Percentiles rank a stretch among this genome's conserved stretches.
Conservation (phyloP, 2,113 vertebrate genomes). For the Pardalotus punctatus region DNA sequence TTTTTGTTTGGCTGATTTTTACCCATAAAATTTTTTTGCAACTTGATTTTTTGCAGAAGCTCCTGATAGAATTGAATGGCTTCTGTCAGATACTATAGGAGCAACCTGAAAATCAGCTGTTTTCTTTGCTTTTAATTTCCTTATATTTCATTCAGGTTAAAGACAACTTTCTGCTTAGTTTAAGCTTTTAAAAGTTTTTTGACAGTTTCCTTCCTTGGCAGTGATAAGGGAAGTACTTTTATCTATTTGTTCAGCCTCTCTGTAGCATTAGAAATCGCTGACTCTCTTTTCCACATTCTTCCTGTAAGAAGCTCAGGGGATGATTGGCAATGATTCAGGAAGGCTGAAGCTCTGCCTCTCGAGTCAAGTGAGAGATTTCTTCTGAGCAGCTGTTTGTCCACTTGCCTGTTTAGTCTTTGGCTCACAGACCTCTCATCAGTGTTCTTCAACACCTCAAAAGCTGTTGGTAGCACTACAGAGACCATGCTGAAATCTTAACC, state of each 20-base stretch:
- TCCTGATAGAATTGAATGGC: neutral
- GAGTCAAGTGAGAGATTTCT: neutral
- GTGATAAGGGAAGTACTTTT: neutral
- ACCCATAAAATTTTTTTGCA: neutral
- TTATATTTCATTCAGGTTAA: neutral
- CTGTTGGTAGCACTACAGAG: neutral
- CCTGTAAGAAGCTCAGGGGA: neutral
- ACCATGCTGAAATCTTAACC: neutral
- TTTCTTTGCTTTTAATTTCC: neutral
- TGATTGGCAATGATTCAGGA: neutral
- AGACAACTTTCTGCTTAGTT: neutral
- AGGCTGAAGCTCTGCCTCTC: neutral
- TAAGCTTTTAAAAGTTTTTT: neutral
- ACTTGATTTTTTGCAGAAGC: neutral
- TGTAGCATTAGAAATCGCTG: neutral
- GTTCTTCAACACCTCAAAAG: neutral
- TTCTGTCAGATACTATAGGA: neutral
- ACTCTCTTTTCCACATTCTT: neutral
- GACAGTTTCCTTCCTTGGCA: neutral
- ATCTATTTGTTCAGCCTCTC: neutral
- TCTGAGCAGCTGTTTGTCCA: neutral
- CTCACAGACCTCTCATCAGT: neutral
- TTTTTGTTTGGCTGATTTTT: neutral
- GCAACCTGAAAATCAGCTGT: neutral
- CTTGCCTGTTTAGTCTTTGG: neutral